Evolutionary conservation across 2,888 invertebrate genomes (phyloP), one percentile per base, ranked within the genome.

Genomic region (Melanargia galathea): DNA sequence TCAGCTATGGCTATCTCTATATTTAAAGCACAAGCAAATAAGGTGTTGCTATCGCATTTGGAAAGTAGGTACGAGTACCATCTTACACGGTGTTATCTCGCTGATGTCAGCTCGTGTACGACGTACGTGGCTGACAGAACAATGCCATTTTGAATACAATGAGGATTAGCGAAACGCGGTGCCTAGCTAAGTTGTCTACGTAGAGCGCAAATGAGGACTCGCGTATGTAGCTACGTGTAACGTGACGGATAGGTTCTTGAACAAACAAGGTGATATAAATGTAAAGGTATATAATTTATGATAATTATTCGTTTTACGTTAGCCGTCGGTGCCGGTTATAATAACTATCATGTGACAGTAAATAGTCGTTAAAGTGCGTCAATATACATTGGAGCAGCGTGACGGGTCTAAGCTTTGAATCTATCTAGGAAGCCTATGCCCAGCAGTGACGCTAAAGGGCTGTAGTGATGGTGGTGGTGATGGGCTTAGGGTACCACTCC

Each of bases 111-210:
- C 63, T 48, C 48, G 20, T 62, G 51, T 63, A 49, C 49, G 62
- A 16, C 60, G 51, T 63, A 49, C 49, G 62, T 26, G 54, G 35
- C 55, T 64, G 71, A 69, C 71, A 71, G 68, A 58, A 75, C 74
- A 73, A 74, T 75, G 63, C 63, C 30, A 60, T 68, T 69, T 68
- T 67, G 68, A 71, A 70, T 70, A 70, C 71, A 71, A 69, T 68
- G 63, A 54, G 59, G 60, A 65, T 63, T 64, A 67, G 62, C 62
- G 62, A 62, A 63, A 67, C 56, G 62, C 49, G 55, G 62, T 55
- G 66, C 59, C 67, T 45, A 59, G 61, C 61, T 59, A 57, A 58
- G 35, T 55, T 57, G 58, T 63, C 49, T 24, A 48, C 46, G 40
- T 20, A 49, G 54, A 59, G 63, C 51, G 52, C 48, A 62, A 62